phyloP scores from a whole-genome alignment of 2,888 invertebrate species.

The Luperina nickerlii region DNA sequence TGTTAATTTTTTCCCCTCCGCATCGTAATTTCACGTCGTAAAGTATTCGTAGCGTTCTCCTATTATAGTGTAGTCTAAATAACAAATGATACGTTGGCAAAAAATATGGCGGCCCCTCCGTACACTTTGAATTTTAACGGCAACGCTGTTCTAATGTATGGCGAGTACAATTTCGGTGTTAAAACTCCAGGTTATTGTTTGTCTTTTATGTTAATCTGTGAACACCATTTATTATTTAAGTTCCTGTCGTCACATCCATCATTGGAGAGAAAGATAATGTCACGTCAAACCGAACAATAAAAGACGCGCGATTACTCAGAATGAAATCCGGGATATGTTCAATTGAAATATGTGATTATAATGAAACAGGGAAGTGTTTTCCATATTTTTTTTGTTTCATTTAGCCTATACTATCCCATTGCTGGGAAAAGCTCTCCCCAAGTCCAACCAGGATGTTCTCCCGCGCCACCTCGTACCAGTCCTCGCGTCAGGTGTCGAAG shows the following conservation, averaged over 20 bases:
- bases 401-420: not conserved
- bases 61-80: slow-evolving; percentile 66
- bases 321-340: slow-evolving; percentile 20
- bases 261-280: not conserved
- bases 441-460: not conserved
- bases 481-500: not conserved
- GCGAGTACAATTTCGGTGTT: slow-evolving; percentile 26
- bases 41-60: slow-evolving; percentile 68
- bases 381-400: not conserved
- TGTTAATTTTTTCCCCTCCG: slow-evolving; percentile 69
- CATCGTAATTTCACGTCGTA: slow-evolving; percentile 71
- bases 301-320: not conserved
- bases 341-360: slow-evolving; percentile 17
- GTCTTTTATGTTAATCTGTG: slow-evolving; percentile 15
- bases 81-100: slow-evolving; percentile 70
- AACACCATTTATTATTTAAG: slow-evolving; percentile 21
- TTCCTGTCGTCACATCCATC: not conserved
- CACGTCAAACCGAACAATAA: not conserved
- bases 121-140: slow-evolving; percentile 56
- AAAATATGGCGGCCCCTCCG: slow-evolving; percentile 59
- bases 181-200: slow-evolving; percentile 31
- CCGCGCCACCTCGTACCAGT: not conserved
- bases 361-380: slow-evolving; percentile 28
- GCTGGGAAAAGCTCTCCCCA: not conserved
- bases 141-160: slow-evolving; percentile 32